phyloP scores from a whole-genome alignment of 2,888 invertebrate species.

The Lacanobia wlatinum region DNA sequence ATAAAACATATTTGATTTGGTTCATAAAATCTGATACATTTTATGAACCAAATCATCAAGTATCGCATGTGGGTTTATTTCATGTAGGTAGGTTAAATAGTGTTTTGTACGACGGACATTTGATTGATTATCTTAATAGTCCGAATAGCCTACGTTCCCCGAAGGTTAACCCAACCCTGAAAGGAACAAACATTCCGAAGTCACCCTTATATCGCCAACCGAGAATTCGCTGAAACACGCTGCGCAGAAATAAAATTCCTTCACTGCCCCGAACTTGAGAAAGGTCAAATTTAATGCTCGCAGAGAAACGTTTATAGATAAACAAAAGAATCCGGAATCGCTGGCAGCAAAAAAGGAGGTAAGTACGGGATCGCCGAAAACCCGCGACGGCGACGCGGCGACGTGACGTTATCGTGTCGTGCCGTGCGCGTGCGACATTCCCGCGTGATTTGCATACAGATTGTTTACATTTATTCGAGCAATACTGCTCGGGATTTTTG shows the following conservation, averaged over 20 bases:
- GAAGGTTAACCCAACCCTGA: slow-evolving; percentile 47
- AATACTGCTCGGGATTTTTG: slow-evolving; percentile 69
- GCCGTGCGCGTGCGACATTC: slow-evolving; percentile 74
- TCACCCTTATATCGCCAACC: slow-evolving; percentile 48
- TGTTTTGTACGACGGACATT: slow-evolving; percentile 14
- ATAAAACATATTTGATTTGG: slow-evolving; percentile 26
- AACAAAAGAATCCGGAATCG: slow-evolving; percentile 63
- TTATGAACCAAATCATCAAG: no score
- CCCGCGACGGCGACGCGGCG: slow-evolving; percentile 37
- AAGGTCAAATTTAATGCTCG: slow-evolving; percentile 65
- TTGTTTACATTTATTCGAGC: slow-evolving; percentile 77
- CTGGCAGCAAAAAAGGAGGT: slow-evolving; percentile 58
- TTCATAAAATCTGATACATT: slow-evolving; percentile 17
- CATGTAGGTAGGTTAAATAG: neutral
- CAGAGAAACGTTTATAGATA: slow-evolving; percentile 59
- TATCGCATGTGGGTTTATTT: slow-evolving; percentile 10
- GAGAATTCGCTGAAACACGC: slow-evolving; percentile 52
- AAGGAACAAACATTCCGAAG: slow-evolving; percentile 53
- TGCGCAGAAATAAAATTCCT: slow-evolving; percentile 56
- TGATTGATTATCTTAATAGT: slow-evolving; percentile 48
- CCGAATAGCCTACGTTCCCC: slow-evolving; percentile 22
- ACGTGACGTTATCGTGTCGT: slow-evolving; percentile 74
- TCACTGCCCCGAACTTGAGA: slow-evolving; percentile 47
- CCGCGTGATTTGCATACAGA: slow-evolving; percentile 83
- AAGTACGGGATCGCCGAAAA: slow-evolving; percentile 61